Evolutionary conservation across 2,888 invertebrate genomes (phyloP), one percentile per base, ranked within the genome.

Genomic region (Sminthurinus aureus): DNA sequence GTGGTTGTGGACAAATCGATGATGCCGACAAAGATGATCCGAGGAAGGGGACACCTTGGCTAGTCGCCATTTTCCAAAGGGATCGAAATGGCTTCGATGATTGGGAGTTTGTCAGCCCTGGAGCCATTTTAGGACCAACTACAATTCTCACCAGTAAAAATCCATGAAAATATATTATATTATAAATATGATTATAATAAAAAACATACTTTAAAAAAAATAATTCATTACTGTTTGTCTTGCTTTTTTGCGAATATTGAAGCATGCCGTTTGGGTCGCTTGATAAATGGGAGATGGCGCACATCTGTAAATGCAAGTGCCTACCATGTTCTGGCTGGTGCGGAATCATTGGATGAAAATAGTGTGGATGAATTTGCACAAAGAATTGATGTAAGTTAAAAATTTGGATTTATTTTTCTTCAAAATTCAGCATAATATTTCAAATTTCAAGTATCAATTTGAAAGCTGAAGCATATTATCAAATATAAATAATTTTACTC

Each of bases 241-340:
- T 73, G 4, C 15, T 20, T 73, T 3, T 4, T n/a, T n/a, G n/a
- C 58, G 22, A 20, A 11, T 74, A 26, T 24, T 24, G 13, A 13
- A 79, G 79, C 67, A 50, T 79, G 79, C n/a, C 26, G 79, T 15
- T 51, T 79, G 11, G 79, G 79, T 26, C 67, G 79, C 13, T 15
- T 26, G 50, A 78, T 78, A 50, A 24, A 79, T 69, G 79, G 67
- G 20, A 79, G 50, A 20, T 69, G 66, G 50, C 24, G 69, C 1
- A 26, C 18, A 2, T 50, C 67, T 50, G 38, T 69, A 3, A 79
- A 79, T 69, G 69, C 79, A 18, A 79, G 69, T 69, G 8, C 66
- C 0, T 64, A 26, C 24, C 66, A 78, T 24, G 78, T 78, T 9
- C 6, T 78, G n/a, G 78, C 38, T 4, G 78, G 66, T 22, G 66